phyloP scores from a whole-genome alignment of 1,140 invertebrate genomes.

The Diuraphis noxia region DNA sequence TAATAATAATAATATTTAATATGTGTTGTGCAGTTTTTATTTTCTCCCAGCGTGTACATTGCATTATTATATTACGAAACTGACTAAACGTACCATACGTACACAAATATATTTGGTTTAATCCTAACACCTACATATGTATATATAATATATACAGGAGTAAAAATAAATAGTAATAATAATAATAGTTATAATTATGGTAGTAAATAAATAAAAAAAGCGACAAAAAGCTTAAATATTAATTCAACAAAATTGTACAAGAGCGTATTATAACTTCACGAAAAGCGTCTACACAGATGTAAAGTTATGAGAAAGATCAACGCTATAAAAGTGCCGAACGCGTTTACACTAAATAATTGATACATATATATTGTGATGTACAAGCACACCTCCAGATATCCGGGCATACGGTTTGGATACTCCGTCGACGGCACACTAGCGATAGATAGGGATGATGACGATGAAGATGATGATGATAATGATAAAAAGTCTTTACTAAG shows the following conservation, averaged over 20 bases:
- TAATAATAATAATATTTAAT: constrained; percentile 25
- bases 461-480: neutral
- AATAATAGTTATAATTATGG: neutral
- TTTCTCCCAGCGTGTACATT: constrained; percentile 39
- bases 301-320: constrained; percentile 45
- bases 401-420: neutral
- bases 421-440: neutral
- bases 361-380: constrained; percentile 41
- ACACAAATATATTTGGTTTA: constrained; percentile 33
- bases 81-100: constrained; percentile 6
- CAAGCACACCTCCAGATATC: constrained; percentile 47
- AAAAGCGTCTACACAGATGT: constrained; percentile 44
- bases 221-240: constrained; percentile 40
- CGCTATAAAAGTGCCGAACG: constrained; percentile 25
- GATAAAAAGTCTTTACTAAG: neutral
- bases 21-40: constrained; percentile 37
- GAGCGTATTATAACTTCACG: neutral
- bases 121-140: neutral
- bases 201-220: constrained; percentile 18
- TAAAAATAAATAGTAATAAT: constrained; percentile 29
- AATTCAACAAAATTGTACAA: constrained; percentile 9
- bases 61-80: constrained; percentile 31
- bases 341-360: constrained; percentile 40
- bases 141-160: neutral
- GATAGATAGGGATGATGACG: neutral